These are phyloP conservation scores for Erebia aethiops DNA, from an alignment of 2,888 invertebrate genomes.

Conservation along the genomic window DNA sequence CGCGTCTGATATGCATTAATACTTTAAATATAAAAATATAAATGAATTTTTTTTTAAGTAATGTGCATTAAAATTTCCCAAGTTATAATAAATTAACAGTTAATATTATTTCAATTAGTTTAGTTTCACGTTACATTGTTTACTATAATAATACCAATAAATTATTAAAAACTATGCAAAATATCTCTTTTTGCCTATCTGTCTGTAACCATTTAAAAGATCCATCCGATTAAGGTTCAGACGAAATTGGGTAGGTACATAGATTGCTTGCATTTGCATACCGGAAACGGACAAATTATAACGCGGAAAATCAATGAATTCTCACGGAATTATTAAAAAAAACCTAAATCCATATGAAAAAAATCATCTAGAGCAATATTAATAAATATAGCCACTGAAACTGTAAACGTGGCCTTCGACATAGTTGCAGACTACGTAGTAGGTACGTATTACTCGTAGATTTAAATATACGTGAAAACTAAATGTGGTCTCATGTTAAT, in stretches of 20 bases:
- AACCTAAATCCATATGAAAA: too few species aligned
- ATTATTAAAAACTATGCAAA: not conserved
- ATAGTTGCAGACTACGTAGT: constrained; percentile 12
- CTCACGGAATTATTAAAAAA: too few species aligned
- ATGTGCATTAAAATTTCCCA: not conserved
- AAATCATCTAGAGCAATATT: too few species aligned
- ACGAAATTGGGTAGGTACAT: not conserved
- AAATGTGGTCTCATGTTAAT: constrained; percentile 35
- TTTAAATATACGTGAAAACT: constrained; percentile 22
- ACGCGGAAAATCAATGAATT: too few species aligned
- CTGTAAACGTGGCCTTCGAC: not conserved
- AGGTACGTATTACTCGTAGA: not conserved
- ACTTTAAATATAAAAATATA: not conserved
- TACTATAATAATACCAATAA: constrained; percentile 7
- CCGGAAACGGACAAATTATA: too few species aligned
- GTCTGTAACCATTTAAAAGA: too few species aligned
- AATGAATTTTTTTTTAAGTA: not conserved
- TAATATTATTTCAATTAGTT: not conserved
- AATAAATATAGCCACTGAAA: not conserved
- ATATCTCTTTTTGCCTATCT: too few species aligned
- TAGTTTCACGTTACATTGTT: not conserved
- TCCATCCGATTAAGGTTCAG: too few species aligned
- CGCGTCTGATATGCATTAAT: not conserved
- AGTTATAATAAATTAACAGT: not conserved
- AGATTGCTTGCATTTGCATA: too few species aligned